Conservation (phyloP, 2,797 vertebrate species). For the Paratrypauchen microcephalus region DNA sequence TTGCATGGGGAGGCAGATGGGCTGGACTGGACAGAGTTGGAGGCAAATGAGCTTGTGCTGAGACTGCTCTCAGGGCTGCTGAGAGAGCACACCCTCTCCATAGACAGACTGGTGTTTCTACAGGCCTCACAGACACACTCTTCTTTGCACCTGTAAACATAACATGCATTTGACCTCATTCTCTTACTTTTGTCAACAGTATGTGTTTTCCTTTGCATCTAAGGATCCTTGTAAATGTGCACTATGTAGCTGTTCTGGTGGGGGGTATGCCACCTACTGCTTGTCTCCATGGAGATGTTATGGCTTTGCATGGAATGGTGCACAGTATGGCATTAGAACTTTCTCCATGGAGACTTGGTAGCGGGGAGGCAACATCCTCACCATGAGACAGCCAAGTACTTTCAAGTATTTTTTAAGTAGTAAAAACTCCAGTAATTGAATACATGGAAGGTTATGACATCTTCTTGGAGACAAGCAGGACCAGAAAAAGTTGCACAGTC, state of each 20-base stretch:
- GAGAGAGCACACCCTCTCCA: constrained; percentile 92
- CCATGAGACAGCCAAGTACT: no score
- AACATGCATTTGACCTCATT: neutral
- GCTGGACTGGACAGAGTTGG: constrained; percentile 88
- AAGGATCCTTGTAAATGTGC: neutral
- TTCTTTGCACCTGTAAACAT: constrained; percentile 83
- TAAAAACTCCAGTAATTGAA: neutral
- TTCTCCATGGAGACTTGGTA: no score
- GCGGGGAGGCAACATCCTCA: neutral
- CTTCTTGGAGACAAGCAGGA: neutral
- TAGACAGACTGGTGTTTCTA: constrained; percentile 87
- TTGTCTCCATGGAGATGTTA: neutral
- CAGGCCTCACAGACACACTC: constrained; percentile 93
- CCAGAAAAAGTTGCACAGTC: neutral
- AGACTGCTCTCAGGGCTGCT: constrained; percentile 97
- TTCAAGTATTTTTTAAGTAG: neutral
- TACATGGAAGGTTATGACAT: neutral
- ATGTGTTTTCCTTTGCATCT: neutral
- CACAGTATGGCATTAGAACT: neutral
- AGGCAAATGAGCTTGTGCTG: constrained; percentile 89
- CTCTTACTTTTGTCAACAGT: neutral
- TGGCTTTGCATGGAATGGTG: neutral
- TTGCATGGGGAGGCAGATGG: constrained; percentile 88
- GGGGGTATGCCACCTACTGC: neutral
- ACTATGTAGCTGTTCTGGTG: neutral